Conservation (phyloP, 2,888 invertebrate genomes). For the Ichneumoninae sp. region DNA sequence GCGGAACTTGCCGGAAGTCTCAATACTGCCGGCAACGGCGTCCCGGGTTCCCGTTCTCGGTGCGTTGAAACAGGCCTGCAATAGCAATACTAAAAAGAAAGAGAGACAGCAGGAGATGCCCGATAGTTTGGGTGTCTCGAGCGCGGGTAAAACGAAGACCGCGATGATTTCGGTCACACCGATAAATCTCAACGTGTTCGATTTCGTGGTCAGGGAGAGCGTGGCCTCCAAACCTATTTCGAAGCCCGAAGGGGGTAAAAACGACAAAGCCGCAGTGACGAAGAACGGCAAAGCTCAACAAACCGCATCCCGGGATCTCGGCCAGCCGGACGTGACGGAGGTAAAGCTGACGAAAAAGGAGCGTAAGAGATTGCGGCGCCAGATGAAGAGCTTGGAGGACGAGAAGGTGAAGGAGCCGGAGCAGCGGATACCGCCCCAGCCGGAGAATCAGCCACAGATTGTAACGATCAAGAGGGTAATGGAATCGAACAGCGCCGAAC, state of each 20-base stretch:
- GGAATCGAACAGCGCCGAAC: conserved; percentile 88
- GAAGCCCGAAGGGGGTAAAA: conserved; percentile 45
- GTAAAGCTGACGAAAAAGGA: conserved; percentile 83
- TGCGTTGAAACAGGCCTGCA: conserved; percentile 63
- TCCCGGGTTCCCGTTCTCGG: conserved; percentile 30
- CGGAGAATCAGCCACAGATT: conserved; percentile 80
- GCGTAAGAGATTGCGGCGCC: conserved; percentile 80
- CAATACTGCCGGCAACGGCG: conserved; percentile 79
- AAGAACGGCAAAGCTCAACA: conserved; percentile 68
- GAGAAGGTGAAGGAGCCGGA: conserved; percentile 78
- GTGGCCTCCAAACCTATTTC: conserved; percentile 8
- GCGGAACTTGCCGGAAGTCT: conserved; percentile 81
- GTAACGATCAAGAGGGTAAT: conserved; percentile 91
- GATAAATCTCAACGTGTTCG: conserved; percentile 59
- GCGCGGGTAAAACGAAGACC: conserved; percentile 69
- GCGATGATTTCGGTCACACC: conserved; percentile 46
- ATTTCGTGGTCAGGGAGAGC: conserved; percentile 53
- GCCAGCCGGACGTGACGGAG: conserved; percentile 71
- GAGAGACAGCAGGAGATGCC: conserved; percentile 69
- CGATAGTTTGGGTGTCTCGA: conserved; percentile 26
- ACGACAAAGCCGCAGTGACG: conserved; percentile 32
- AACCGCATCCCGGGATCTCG: conserved; percentile 30
- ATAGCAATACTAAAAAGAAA: conserved; percentile 71
- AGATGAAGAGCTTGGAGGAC: conserved; percentile 82
- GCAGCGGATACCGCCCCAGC: conserved; percentile 71